Percentiles rank a stretch among this genome's conserved stretches.
phyloP scores from a whole-genome alignment of 1,140 invertebrate genomes.

The Sycobia sp. region DNA sequence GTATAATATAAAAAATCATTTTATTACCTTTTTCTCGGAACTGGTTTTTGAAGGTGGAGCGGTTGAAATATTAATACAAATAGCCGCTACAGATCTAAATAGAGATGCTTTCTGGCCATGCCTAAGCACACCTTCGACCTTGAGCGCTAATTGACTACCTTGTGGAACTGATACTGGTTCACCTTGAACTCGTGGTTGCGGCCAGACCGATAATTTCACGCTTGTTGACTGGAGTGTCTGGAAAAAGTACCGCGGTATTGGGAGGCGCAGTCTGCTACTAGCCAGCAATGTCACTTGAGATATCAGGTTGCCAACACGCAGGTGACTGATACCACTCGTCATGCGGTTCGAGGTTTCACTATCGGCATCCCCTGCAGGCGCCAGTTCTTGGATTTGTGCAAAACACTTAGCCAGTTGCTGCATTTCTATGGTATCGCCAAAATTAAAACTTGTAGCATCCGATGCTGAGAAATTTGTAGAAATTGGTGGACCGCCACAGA shows the following conservation, averaged over 20 bases:
- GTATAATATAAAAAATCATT: not conserved
- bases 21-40: slow-evolving; percentile 57
- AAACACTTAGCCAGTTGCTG: slow-evolving; percentile 61
- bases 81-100: slow-evolving; percentile 72
- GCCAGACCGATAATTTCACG: slow-evolving; percentile 81
- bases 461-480: slow-evolving; percentile 50
- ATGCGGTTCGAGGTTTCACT: slow-evolving; percentile 46
- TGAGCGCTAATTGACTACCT: slow-evolving; percentile 80
- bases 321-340: slow-evolving; percentile 54
- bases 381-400: slow-evolving; percentile 61
- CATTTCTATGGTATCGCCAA: slow-evolving; percentile 62
- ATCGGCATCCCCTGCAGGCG: slow-evolving; percentile 53
- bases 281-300: slow-evolving; percentile 67
- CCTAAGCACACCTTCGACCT: slow-evolving; percentile 86
- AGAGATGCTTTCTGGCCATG: slow-evolving; percentile 70
- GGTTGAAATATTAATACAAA: slow-evolving; percentile 74
- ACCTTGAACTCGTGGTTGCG: slow-evolving; percentile 77
- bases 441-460: slow-evolving; percentile 59
- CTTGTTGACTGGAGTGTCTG: slow-evolving; percentile 84
- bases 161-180: slow-evolving; percentile 78
- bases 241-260: slow-evolving; percentile 86
- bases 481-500: slow-evolving; percentile 61
- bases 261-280: slow-evolving; percentile 66
- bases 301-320: slow-evolving; percentile 55
- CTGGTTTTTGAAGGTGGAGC: slow-evolving; percentile 64